These are phyloP conservation scores for Mystacornis crossleyi DNA, from an alignment of 2,113 vertebrate genomes.

Conservation along the genomic window DNA sequence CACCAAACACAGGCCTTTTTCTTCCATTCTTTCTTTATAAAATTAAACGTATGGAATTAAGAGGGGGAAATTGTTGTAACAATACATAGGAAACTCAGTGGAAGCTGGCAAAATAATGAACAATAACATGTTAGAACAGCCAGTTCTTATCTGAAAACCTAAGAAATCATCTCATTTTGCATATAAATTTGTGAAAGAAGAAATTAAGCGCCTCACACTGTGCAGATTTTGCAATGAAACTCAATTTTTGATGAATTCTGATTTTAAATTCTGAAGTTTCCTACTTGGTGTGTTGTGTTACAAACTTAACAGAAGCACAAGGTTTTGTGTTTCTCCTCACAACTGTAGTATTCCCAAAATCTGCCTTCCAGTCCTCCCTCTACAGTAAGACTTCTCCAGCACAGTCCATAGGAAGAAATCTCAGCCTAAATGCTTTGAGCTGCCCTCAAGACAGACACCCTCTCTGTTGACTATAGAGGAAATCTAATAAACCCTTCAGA, in stretches of 20 bases:
- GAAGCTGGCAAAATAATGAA: neutral
- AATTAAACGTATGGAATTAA: conserved; percentile 4
- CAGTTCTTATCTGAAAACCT: neutral
- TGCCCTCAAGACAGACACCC: neutral
- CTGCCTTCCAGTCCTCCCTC: neutral
- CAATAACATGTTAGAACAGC: neutral
- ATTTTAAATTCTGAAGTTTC: neutral
- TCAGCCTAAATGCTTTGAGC: neutral
- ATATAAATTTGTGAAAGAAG: neutral
- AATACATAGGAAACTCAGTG: neutral
- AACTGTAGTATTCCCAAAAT: neutral
- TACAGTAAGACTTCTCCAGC: neutral
- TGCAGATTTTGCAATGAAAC: neutral
- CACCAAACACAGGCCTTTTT: neutral
- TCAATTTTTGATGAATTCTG: neutral
- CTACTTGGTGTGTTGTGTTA: neutral
- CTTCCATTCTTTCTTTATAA: neutral
- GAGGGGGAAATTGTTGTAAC: neutral
- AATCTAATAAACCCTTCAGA: neutral
- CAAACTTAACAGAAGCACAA: neutral
- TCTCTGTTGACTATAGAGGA: neutral
- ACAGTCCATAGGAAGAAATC: neutral
- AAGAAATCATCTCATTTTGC: neutral
- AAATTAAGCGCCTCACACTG: neutral
- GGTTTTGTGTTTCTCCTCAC: neutral